Percentiles rank a stretch among this genome's conserved stretches.
Conservation (phyloP, 2,797 vertebrate genomes). For the Acrocephalus scirpaceus region DNA sequence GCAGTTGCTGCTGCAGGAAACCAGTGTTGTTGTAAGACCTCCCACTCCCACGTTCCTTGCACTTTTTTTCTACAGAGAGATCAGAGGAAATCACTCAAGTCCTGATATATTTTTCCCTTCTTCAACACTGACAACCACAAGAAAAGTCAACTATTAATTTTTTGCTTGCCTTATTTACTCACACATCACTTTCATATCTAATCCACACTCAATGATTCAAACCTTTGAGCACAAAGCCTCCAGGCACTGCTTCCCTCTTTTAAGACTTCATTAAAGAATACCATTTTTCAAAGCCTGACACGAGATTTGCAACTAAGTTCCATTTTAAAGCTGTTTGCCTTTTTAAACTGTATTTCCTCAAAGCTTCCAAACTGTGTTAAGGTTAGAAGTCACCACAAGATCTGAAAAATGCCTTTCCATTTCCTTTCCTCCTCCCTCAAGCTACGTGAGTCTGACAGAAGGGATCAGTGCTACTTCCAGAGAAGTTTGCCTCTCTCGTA, state of each 20-base stretch:
- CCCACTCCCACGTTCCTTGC: not conserved
- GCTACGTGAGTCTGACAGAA: no score
- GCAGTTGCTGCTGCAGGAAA: not conserved
- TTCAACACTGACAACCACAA: not conserved
- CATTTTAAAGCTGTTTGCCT: no score
- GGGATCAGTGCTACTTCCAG: no score
- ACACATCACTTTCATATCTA: not conserved
- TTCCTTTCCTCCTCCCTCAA: no score
- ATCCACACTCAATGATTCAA: not conserved
- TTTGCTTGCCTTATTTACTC: not conserved
- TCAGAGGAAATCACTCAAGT: not conserved
- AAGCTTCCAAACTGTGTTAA: no score
- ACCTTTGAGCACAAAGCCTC: not conserved
- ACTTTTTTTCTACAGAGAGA: not conserved
- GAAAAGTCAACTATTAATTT: not conserved
- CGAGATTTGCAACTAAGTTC: no score
- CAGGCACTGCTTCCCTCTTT: not conserved
- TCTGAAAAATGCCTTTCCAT: no score
- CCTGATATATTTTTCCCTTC: not conserved
- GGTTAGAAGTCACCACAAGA: no score
- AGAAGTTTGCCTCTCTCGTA: no score
- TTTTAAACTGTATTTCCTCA: no score
- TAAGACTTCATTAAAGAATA: no score
- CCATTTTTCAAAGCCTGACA: no score
- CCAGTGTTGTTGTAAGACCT: not conserved